phyloP scores from a whole-genome alignment of 1,140 invertebrate species.

The Helicoverpa armigera region DNA sequence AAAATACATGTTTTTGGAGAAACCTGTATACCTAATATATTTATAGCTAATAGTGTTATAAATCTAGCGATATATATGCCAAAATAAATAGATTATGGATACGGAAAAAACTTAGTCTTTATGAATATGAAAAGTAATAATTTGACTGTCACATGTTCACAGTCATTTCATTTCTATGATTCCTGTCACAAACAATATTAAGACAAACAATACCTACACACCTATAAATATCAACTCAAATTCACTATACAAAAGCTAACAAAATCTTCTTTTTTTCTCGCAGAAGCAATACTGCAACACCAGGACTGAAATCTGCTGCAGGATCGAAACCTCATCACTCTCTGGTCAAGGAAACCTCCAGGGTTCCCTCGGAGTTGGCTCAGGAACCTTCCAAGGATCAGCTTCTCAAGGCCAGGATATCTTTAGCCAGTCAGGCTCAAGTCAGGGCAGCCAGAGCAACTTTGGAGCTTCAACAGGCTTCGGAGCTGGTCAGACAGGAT shows the following conservation, averaged over 20 bases:
- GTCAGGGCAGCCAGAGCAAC: constrained; percentile 43
- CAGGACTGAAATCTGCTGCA: constrained; percentile 84
- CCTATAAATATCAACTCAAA: not conserved
- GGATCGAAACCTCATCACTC: constrained; percentile 67
- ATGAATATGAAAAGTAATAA: too few relatives aligned
- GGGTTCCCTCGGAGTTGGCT: constrained; percentile 65
- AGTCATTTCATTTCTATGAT: too few relatives aligned
- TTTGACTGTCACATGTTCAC: too few relatives aligned
- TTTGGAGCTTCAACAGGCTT: constrained; percentile 50
- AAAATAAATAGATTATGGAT: too few relatives aligned
- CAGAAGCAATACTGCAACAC: constrained; percentile 85
- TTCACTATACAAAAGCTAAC: not conserved
- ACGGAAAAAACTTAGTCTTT: too few relatives aligned
- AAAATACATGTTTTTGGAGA: too few relatives aligned
- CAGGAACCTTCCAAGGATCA: constrained; percentile 59
- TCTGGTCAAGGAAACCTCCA: constrained; percentile 58
- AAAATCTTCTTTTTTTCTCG: constrained; percentile 64
- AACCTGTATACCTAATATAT: too few relatives aligned
- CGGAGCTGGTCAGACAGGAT: not conserved
- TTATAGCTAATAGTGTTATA: too few relatives aligned
- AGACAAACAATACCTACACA: not conserved
- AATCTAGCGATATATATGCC: too few relatives aligned
- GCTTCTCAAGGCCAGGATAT: constrained; percentile 58
- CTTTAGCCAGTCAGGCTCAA: constrained; percentile 51
- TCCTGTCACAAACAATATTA: not conserved